Evolutionary conservation across 2,888 invertebrate species (phyloP).

Genomic region (Lamellibrachia satsuma): DNA sequence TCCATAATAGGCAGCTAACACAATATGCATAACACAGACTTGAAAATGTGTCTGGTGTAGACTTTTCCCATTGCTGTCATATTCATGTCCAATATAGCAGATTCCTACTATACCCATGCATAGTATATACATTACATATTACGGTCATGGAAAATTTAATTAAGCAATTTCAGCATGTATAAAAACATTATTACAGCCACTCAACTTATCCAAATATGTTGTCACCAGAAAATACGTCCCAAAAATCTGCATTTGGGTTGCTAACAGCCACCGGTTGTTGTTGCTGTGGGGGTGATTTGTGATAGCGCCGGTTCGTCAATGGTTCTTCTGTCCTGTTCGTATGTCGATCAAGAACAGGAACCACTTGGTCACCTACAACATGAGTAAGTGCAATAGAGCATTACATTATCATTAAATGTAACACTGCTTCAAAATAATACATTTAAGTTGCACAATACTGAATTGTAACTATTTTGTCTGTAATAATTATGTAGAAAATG

Average conservation of each 20-base stretch:
- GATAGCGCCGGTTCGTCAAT: background rate
- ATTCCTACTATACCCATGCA: background rate
- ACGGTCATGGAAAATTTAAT: background rate
- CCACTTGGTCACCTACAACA: background rate
- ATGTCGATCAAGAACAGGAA: background rate
- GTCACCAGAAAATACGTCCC: background rate
- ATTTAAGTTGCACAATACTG: too few relatives aligned
- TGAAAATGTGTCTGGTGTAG: too few relatives aligned
- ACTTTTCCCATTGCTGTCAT: too few relatives aligned
- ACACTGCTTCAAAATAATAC: background rate
- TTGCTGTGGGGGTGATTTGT: background rate
- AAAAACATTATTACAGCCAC: background rate
- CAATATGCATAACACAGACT: background rate
- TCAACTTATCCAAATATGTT: background rate
- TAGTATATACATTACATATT: background rate
- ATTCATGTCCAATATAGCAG: background rate
- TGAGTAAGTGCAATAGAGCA: background rate
- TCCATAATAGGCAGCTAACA: background rate
- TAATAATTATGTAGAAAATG: background rate
- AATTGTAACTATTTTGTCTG: background rate
- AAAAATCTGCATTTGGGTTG: background rate
- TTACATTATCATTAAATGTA: background rate
- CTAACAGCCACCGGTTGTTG: background rate
- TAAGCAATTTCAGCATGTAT: background rate
- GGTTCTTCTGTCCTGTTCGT: background rate